These are phyloP conservation scores for Troides helena DNA, from an alignment of 2,888 invertebrate species.

Conservation along the genomic window DNA sequence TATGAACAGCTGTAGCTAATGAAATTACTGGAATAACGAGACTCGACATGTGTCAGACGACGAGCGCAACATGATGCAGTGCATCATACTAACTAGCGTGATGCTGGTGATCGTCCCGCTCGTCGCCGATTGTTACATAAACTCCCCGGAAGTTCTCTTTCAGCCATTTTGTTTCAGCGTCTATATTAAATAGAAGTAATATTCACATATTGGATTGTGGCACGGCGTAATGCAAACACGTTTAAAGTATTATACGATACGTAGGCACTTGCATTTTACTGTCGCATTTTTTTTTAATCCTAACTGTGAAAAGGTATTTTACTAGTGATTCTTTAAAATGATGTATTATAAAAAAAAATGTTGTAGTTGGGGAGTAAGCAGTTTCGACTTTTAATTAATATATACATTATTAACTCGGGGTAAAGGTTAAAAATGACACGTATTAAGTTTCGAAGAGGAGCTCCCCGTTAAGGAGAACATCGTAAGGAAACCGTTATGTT, in stretches of 20 bases:
- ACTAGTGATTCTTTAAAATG: conserved; percentile 45
- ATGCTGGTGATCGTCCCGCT: not conserved
- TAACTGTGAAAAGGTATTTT: conserved; percentile 35
- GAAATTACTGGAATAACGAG: no score
- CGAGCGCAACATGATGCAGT: no score
- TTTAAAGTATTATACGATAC: conserved; percentile 51
- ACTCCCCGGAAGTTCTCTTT: conserved; percentile 15
- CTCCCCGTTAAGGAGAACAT: no score
- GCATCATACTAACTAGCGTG: no score
- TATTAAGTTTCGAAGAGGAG: no score
- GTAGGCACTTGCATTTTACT: conserved; percentile 69
- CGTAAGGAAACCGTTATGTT: no score
- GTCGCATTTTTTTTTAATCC: conserved; percentile 51
- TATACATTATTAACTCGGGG: no score
- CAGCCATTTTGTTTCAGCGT: conserved; percentile 21
- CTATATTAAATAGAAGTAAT: conserved; percentile 22
- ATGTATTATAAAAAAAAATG: conserved; percentile 46
- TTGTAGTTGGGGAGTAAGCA: conserved; percentile 74
- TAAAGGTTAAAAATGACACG: no score
- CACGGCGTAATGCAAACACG: conserved; percentile 70
- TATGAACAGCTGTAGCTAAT: no score
- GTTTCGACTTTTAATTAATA: conserved; percentile 34
- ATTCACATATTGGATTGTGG: conserved; percentile 41
- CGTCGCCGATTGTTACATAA: conserved; percentile 7
- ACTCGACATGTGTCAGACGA: no score